Conservation (phyloP, 2,888 invertebrate species). For the Lepeophtheirus nordmannii region DNA sequence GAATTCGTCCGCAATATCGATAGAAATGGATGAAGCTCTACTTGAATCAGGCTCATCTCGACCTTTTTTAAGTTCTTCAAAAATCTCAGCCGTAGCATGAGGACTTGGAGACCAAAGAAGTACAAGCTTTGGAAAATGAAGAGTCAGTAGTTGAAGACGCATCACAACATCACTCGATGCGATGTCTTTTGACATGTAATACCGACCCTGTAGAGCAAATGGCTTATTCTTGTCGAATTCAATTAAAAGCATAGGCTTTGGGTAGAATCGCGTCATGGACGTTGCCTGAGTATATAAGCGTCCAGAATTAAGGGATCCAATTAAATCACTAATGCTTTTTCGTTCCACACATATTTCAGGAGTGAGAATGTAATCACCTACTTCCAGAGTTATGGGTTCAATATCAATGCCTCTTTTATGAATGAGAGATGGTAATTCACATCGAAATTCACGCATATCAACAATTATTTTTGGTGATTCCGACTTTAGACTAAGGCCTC, state of each 20-base stretch:
- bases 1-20: conserved; percentile 30
- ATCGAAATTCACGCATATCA: conserved; percentile 93
- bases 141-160: conserved; percentile 74
- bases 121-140: conserved; percentile 82
- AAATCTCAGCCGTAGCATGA: conserved; percentile 84
- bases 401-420: conserved; percentile 85
- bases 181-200: conserved; percentile 61
- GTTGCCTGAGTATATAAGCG: conserved; percentile 86
- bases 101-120: conserved; percentile 94
- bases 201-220: conserved; percentile 62
- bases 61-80: conserved; percentile 82
- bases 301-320: conserved; percentile 79
- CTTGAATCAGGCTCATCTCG: conserved; percentile 61
- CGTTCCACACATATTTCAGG: conserved; percentile 92
- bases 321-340: conserved; percentile 40
- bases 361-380: conserved; percentile 93
- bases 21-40: conserved; percentile 54
- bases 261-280: conserved; percentile 77
- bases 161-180: conserved; percentile 62
- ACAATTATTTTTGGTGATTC: conserved; percentile 48
- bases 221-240: conserved; percentile 90
- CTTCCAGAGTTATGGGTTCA: conserved; percentile 67
- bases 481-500: conserved; percentile 45
- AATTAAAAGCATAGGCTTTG: conserved; percentile 73
- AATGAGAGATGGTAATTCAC: conserved; percentile 81